These are phyloP conservation scores for Philhelius pedissequus DNA, from an alignment of 2,888 invertebrate species.

Conservation along the genomic window DNA sequence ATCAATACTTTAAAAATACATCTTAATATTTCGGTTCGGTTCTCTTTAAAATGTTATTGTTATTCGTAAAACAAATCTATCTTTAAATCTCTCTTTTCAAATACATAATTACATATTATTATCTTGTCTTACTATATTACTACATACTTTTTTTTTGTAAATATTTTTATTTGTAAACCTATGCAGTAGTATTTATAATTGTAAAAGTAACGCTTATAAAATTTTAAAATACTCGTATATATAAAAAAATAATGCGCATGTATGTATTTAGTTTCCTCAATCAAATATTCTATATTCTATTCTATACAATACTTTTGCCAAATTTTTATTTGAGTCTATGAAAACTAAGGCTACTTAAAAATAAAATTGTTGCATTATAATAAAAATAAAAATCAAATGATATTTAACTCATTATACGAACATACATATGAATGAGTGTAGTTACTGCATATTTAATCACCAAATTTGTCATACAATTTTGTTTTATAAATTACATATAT, in stretches of 20 bases:
- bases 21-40: not conserved
- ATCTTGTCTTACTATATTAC: not conserved
- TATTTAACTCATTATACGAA: not conserved
- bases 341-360: not conserved
- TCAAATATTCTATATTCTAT: not conserved
- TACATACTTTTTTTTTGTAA: not conserved
- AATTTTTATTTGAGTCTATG: not conserved
- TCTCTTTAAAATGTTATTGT: constrained; percentile 29
- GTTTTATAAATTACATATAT: not conserved
- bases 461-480: not conserved
- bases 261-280: not conserved
- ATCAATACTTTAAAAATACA: constrained; percentile 74
- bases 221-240: not conserved
- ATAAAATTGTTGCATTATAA: not conserved
- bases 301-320: not conserved
- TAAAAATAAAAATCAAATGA: not conserved
- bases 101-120: constrained; percentile 4
- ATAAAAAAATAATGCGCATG: not conserved
- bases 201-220: not conserved
- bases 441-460: not conserved
- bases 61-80: not conserved
- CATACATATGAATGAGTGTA: not conserved
- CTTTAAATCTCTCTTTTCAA: constrained; percentile 25
- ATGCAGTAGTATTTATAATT: not conserved
- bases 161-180: not conserved